Conservation (phyloP, 2,888 invertebrate genomes). For the Silvanus unidentatus region DNA sequence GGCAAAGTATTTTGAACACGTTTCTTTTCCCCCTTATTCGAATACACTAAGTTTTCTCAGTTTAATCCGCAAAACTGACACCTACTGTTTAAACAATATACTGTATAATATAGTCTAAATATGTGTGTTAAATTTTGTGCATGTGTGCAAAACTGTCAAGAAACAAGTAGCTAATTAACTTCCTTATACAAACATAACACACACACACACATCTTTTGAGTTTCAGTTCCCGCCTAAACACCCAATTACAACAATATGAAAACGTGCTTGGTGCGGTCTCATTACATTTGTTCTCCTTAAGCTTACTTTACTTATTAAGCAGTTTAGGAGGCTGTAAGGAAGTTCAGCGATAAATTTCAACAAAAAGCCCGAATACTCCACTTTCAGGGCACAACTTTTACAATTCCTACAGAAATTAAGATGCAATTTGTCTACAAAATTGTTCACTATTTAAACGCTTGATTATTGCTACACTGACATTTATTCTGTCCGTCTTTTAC, state of each 20-base stretch:
- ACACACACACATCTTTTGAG: slow-evolving; percentile 21
- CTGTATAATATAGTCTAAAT: no score
- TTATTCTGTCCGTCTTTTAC: neutral
- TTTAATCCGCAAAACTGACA: slow-evolving; percentile 8
- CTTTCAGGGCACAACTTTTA: slow-evolving; percentile 12
- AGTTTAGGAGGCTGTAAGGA: slow-evolving; percentile 16
- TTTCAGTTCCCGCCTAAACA: slow-evolving; percentile 26
- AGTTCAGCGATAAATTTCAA: slow-evolving; percentile 24
- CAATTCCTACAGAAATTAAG: slow-evolving; percentile 19
- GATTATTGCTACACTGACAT: slow-evolving; percentile 17
- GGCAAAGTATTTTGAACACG: slow-evolving; percentile 7
- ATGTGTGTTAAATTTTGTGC: neutral
- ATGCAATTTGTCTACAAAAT: slow-evolving; percentile 18
- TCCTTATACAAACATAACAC: slow-evolving; percentile 16
- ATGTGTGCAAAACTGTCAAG: slow-evolving; percentile 2
- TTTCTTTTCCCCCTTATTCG: slow-evolving; percentile 6
- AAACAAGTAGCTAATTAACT: slow-evolving; percentile 15
- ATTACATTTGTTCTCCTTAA: slow-evolving; percentile 19
- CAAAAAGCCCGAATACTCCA: slow-evolving; percentile 8
- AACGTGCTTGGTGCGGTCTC: slow-evolving; percentile 16
- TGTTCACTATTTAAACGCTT: slow-evolving; percentile 16
- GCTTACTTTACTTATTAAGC: slow-evolving; percentile 29
- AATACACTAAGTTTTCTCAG: slow-evolving; percentile 6
- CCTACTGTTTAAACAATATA: slow-evolving; percentile 1
- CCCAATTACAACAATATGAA: slow-evolving; percentile 30